Evolutionary conservation across 2,888 invertebrate genomes (phyloP).

Genomic region (Odontomyia ornata): DNA sequence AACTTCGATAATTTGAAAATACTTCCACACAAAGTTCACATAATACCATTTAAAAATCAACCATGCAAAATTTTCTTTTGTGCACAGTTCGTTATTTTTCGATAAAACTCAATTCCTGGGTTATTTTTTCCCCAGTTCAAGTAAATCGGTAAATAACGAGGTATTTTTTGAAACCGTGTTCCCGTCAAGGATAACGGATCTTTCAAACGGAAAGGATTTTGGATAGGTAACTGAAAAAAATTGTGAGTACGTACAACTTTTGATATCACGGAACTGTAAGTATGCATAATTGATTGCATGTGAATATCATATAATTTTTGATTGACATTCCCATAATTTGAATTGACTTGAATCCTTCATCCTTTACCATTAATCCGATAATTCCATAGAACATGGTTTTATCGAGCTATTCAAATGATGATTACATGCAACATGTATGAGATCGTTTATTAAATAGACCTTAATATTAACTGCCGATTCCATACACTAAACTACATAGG

Average conservation of each 20-base stretch:
- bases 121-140: background rate
- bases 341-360: conserved; percentile 15
- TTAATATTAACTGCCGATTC: background rate
- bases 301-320: background rate
- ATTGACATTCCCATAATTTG: conserved; percentile 26
- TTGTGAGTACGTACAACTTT: too few species aligned
- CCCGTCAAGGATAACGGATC: too few species aligned
- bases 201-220: too few species aligned
- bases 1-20: background rate
- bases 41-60: background rate
- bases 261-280: too few species aligned
- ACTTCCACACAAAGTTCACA: background rate
- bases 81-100: background rate
- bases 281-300: too few species aligned
- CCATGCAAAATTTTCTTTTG: conserved; percentile 1
- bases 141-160: conserved; percentile 19
- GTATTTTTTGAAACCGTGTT: background rate
- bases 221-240: too few species aligned
- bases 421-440: background rate
- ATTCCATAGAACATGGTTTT: conserved; percentile 22
- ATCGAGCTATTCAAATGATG: conserved; percentile 1
- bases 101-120: background rate
- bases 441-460: background rate
- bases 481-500: background rate
- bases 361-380: conserved; percentile 16